Percentiles rank a stretch among this genome's conserved stretches.
Evolutionary conservation across 2,797 vertebrate species (phyloP).

Genomic region (Falco cherrug): DNA sequence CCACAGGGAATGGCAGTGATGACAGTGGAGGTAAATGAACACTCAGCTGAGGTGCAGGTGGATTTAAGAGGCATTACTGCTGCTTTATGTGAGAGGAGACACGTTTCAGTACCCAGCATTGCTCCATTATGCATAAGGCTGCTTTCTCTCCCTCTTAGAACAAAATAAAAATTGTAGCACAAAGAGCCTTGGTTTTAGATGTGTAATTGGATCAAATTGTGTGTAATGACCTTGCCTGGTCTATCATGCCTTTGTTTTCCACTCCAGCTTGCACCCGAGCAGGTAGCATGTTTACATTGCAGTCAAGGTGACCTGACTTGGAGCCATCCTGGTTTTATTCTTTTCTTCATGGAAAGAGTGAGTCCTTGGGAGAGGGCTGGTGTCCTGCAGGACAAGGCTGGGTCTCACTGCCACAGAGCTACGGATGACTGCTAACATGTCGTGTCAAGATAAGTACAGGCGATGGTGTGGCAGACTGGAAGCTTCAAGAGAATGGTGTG

Average conservation of each 20-base stretch:
- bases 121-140: not conserved
- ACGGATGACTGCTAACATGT: not conserved
- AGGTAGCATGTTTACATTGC: slow-evolving; percentile 9
- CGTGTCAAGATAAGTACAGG: not conserved
- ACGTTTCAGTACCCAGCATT: fast-evolving
- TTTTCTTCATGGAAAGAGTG: not conserved
- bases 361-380: not conserved
- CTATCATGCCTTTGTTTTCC: slow-evolving; percentile 47
- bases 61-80: not conserved
- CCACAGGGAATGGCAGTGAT: not conserved
- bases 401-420: not conserved
- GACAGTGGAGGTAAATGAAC: not conserved
- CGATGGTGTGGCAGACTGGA: not conserved
- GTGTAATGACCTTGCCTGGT: slow-evolving; percentile 18
- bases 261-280: not conserved
- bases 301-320: slow-evolving; percentile 46
- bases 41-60: not conserved
- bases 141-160: not conserved
- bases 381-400: not conserved
- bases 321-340: not conserved
- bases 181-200: not conserved
- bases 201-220: slow-evolving; percentile 26
- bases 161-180: not conserved
- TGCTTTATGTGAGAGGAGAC: not conserved
- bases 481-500: fast-evolving